A percentile compares a stretch with the other conserved stretches of the same genome.
These are phyloP conservation scores for Galendromus occidentalis DNA, from an alignment of 1,140 invertebrate genomes.

Conservation along the genomic window DNA sequence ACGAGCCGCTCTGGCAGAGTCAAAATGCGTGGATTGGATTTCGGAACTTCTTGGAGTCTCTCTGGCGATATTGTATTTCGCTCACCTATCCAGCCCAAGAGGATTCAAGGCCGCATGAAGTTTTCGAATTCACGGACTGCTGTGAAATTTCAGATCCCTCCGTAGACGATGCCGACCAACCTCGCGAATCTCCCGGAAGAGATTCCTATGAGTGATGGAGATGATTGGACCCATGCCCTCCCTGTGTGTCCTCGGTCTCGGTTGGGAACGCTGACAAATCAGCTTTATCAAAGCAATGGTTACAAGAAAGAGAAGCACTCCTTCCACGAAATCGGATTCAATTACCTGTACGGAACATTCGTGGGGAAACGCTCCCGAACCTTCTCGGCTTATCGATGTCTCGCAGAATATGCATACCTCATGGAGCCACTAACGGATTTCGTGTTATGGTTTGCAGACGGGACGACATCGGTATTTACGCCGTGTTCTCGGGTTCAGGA, in stretches of 20 bases:
- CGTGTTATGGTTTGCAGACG: not conserved
- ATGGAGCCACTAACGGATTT: not conserved
- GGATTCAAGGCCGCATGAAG: too few relatives aligned
- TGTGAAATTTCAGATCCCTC: too few relatives aligned
- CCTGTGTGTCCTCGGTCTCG: not conserved
- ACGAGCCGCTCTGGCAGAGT: too few relatives aligned
- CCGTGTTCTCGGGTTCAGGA: not conserved
- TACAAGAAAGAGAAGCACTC: not conserved
- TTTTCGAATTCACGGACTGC: too few relatives aligned
- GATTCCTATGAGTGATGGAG: not conserved
- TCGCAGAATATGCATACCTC: not conserved
- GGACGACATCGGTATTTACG: not conserved
- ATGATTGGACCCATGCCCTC: not conserved
- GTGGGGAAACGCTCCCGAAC: not conserved
- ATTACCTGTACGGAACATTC: not conserved
- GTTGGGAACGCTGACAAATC: not conserved
- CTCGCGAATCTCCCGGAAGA: too few relatives aligned
- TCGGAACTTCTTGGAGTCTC: too few relatives aligned
- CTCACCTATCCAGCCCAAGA: too few relatives aligned
- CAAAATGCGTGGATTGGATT: too few relatives aligned
- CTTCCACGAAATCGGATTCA: not conserved
- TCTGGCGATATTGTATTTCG: too few relatives aligned
- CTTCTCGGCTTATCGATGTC: not conserved
- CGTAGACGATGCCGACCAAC: too few relatives aligned
- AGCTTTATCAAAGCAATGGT: not conserved